Evolutionary conservation across 2,113 vertebrate species (phyloP), one percentile per base, ranked within the genome.

Genomic region (Egretta garzetta): DNA sequence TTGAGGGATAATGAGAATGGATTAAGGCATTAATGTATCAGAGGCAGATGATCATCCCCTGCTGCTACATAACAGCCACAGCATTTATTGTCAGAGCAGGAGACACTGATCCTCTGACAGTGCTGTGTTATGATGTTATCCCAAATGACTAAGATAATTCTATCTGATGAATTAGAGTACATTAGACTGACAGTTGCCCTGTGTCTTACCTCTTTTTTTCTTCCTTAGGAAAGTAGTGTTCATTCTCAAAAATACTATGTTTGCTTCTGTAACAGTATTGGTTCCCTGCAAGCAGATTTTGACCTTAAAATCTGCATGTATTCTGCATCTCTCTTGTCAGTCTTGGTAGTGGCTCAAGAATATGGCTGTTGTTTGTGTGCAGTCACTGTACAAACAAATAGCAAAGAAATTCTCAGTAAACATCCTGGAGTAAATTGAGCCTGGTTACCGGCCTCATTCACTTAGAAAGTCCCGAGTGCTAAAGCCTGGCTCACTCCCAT

Each of bases 41-140:
- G 77, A 70, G 45, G 45, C 53, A 70, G 68, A 94, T 95, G 39
- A 91, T 93, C 47, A 50, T 93, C 88, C 94, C 76, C 80, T 77
- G 12, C 86, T 92, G 89, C 80, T 96, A 14, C 41, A 32, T 93
- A 93, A 93, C 66, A 95, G 41, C 75, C 67, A 53, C 92, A 94
- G 37, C 26, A 70, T 96, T 93, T 95, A 82, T 94, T 95, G 70
- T 93, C 70, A 74, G 95, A 82, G 74, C 67, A 96, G 83, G 85
- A 92, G 72, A 96, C 43, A 50, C 45, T 43, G 93, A 72, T 97
- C 43, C 18, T 98, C 85, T 85, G 74, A 81, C 27, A 85, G 64
- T 82, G 53, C 90, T 93, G n/a, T 96, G 75, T 96, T 96, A 97
- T 82, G 92, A 87, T 88, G 52, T 95, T 95, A 96, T 95, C 84